Evolutionary conservation across 2,888 invertebrate species (phyloP), one percentile per base, ranked within the genome.

Genomic region (Nymphalis polychloros): DNA sequence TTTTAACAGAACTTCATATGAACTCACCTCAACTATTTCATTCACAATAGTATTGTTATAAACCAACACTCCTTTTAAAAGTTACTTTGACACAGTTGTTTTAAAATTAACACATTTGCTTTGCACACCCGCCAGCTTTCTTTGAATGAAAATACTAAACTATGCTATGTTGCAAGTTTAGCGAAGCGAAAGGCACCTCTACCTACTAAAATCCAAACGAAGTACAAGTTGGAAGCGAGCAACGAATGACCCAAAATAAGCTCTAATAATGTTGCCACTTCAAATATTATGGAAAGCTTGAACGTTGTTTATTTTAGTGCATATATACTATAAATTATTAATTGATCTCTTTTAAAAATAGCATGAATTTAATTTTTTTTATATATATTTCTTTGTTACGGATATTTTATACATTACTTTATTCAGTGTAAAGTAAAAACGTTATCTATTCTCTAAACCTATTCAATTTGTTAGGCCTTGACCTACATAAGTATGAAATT

Each of bases 191-290:
- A 92, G 92, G 92, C 92, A 92, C 90, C 89, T 90, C 89, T 87
- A 91, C 84, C 89, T 87, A 91, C 84, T 87, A 88, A 88, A 89
- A 86, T 83, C 83, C 83, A 86, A 87, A 85, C 84, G 88, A 89
- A 90, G 87, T 88, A 89, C 88, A 89, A 90, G 89, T 89, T 90
- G 86, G 89, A 90, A 88, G 86, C 81, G 78, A 81, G 68, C 78
- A 89, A 89, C 88, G 88, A 92, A 83, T 92, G 92, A 93, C 92
- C 92, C 93, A 93, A 93, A 92, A 93, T 92, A 93, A 93, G 93
- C 93, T 93, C 86, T 78, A 78, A 73, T 74, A 84, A 84, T 89
- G 91, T 92, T 92, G 90, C 93, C 88, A 88, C 76, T 77, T 64
- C 47, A 66, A 82, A 86, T 84, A 84, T 84, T 76, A 76, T 76